Evolutionary conservation across 2,888 invertebrate genomes (phyloP).

Genomic region (Lacanobia wlatinum): DNA sequence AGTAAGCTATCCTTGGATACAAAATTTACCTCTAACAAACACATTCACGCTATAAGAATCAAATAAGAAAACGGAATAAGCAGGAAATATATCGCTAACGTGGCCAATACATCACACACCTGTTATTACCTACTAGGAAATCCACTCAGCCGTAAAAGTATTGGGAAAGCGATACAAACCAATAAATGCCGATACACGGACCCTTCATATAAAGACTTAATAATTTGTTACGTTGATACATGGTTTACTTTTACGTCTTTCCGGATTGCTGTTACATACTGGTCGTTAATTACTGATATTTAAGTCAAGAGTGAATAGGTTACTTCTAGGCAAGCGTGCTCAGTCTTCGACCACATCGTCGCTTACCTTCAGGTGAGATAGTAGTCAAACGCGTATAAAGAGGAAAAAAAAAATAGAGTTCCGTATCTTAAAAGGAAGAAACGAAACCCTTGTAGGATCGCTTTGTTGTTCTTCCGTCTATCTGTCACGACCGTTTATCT

Average conservation of each 20-base stretch:
- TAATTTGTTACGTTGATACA: slow-evolving; percentile 20
- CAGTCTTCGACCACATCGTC: too few relatives aligned
- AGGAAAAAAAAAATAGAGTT: too few relatives aligned
- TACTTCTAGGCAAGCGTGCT: too few relatives aligned
- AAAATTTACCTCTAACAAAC: background rate
- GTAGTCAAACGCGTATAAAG: too few relatives aligned
- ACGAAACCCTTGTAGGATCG: too few relatives aligned
- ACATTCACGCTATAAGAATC: background rate
- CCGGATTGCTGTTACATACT: background rate
- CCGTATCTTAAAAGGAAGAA: too few relatives aligned
- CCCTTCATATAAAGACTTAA: slow-evolving; percentile 10
- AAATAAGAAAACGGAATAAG: slow-evolving; percentile 4
- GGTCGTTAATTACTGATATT: background rate
- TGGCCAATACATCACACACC: slow-evolving; percentile 33
- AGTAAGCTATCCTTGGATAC: background rate
- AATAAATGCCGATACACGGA: slow-evolving; percentile 28
- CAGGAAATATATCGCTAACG: slow-evolving; percentile 21
- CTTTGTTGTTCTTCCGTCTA: too few relatives aligned
- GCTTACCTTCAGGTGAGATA: too few relatives aligned
- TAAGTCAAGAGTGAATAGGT: too few relatives aligned
- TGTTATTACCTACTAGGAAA: slow-evolving; percentile 22
- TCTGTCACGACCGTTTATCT: too few relatives aligned
- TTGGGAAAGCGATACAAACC: slow-evolving; percentile 38
- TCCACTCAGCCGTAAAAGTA: slow-evolving; percentile 24
- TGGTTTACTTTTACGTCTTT: background rate